A percentile compares a stretch with the other conserved stretches of the same genome.
Evolutionary conservation across 1,140 invertebrate genomes (phyloP).

Genomic region (Apis florea): DNA sequence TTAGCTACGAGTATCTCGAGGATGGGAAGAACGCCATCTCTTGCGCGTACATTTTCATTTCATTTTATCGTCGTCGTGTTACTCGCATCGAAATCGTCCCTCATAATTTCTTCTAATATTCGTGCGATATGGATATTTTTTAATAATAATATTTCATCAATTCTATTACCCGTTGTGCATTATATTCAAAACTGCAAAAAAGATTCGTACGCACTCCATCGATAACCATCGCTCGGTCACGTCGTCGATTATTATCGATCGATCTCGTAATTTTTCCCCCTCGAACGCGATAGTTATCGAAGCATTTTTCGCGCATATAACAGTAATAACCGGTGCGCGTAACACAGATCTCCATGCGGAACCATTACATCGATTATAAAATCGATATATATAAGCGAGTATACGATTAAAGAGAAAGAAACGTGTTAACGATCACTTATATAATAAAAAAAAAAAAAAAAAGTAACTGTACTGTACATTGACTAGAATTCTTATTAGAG

Average conservation of each 20-base stretch:
- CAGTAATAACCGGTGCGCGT: background rate
- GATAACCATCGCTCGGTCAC: background rate
- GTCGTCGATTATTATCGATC: background rate
- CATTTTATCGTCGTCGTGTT: background rate
- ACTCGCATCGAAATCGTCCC: background rate
- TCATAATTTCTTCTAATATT: background rate
- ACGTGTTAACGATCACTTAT: conserved; percentile 28
- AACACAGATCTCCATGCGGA: conserved; percentile 3
- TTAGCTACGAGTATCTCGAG: background rate
- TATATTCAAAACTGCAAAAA: background rate
- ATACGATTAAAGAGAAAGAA: background rate
- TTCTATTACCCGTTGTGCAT: background rate
- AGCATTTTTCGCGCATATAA: background rate
- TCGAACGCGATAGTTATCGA: background rate
- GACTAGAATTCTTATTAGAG: conserved; percentile 55
- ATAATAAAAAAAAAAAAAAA: too few relatives aligned
- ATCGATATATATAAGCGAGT: background rate
- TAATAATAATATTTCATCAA: background rate
- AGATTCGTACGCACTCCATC: background rate
- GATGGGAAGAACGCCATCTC: background rate
- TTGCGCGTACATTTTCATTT: background rate
- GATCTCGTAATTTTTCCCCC: background rate
- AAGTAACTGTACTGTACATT: conserved; percentile 44
- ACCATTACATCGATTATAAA: background rate
- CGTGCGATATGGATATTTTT: conserved; percentile 15